These are phyloP conservation scores for Hippocampus barbouri DNA, from an alignment of 2,113 vertebrate genomes.

Conservation along the genomic window DNA sequence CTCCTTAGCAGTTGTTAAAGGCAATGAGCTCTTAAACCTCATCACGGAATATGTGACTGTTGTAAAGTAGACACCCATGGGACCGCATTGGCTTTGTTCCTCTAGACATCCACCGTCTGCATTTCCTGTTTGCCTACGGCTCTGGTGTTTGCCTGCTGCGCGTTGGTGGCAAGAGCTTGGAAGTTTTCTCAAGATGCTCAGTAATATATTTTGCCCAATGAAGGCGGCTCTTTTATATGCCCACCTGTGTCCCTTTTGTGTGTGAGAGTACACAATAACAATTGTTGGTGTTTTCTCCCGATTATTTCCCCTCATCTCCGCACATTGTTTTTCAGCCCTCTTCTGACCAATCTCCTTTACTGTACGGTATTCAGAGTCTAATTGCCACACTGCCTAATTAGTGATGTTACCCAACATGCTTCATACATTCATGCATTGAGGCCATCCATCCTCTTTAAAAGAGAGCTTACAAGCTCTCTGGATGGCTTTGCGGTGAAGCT, in stretches of 20 bases:
- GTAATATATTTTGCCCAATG: conserved; percentile 44
- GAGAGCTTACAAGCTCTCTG: conserved; percentile 43
- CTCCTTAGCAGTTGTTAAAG: conserved; percentile 68
- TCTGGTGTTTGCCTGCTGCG: conserved; percentile 50
- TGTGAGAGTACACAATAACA: conserved; percentile 42
- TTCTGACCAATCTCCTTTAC: conserved; percentile 47
- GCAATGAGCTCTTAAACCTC: conserved; percentile 69
- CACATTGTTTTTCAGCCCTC: conserved; percentile 39
- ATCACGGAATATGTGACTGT: conserved; percentile 36
- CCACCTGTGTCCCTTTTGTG: conserved; percentile 57
- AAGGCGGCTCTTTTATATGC: conserved; percentile 36
- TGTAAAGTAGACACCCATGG: conserved; percentile 47
- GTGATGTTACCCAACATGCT: conserved; percentile 65
- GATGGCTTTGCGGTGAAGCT: conserved; percentile 51
- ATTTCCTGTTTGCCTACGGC: conserved; percentile 45
- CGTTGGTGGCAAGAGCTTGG: conserved; percentile 23
- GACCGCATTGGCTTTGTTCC: conserved; percentile 46
- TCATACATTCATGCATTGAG: conserved; percentile 67
- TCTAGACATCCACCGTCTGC: conserved; percentile 45
- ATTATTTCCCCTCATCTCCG: conserved; percentile 27
- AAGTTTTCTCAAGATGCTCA: conserved; percentile 40
- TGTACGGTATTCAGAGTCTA: conserved; percentile 53
- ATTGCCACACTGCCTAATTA: conserved; percentile 68
- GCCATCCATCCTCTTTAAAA: conserved; percentile 60
- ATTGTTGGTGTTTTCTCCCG: conserved; percentile 38